Conservation (phyloP, 2,888 invertebrate genomes). For the Halictus ligatus region DNA sequence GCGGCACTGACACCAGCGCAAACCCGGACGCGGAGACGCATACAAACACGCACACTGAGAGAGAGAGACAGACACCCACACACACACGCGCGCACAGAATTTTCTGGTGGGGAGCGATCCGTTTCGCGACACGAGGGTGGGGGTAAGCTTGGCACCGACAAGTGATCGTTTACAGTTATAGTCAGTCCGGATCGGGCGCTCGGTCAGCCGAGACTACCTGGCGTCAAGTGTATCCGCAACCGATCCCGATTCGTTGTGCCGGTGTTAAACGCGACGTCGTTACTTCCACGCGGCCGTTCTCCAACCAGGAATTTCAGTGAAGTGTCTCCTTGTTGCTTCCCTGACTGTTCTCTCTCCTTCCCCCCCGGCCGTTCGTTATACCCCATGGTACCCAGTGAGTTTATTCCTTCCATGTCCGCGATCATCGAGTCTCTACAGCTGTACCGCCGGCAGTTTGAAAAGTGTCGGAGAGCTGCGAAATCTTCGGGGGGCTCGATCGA, state of each 20-base stretch:
- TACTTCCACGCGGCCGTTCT: constrained; percentile 27
- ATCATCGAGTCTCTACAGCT: not conserved
- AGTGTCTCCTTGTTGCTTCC: constrained; percentile 19
- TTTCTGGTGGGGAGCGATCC: constrained; percentile 47
- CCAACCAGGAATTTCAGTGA: constrained; percentile 35
- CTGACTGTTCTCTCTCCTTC: not conserved
- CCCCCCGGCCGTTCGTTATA: too few species aligned
- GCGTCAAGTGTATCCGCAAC: constrained; percentile 49
- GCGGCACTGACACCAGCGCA: not conserved
- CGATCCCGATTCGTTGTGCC: constrained; percentile 60
- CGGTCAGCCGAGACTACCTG: constrained; percentile 81
- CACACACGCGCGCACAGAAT: not conserved
- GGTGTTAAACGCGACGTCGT: constrained; percentile 45
- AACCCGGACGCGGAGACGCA: too few species aligned
- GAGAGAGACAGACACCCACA: not conserved
- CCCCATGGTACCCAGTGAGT: too few species aligned
- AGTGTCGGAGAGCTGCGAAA: not conserved
- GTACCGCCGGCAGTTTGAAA: not conserved
- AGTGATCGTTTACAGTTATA: constrained; percentile 84
- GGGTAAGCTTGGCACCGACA: constrained; percentile 79
- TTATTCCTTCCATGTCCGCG: not conserved
- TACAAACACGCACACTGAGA: too few species aligned
- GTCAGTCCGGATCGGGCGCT: constrained; percentile 84
- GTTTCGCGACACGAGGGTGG: constrained; percentile 54
- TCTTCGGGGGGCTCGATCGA: constrained; percentile 40